Conservation (phyloP, 2,113 vertebrate species). For the Bungarus multicinctus region DNA sequence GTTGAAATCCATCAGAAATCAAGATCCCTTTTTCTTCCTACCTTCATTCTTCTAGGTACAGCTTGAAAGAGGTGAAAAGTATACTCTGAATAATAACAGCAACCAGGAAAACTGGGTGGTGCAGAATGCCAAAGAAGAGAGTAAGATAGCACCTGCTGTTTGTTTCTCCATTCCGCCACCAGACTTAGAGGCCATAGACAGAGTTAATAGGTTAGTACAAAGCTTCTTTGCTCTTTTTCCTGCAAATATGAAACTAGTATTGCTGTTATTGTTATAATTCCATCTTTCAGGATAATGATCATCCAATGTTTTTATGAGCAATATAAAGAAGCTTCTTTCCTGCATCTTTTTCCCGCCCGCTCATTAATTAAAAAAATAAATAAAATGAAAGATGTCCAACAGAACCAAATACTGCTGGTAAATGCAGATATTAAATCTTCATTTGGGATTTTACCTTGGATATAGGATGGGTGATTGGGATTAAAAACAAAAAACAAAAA, state of each 20-base stretch:
- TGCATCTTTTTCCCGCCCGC: not conserved
- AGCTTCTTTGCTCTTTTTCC: not conserved
- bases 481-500: not conserved
- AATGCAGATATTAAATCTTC: not conserved
- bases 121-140: constrained; percentile 63
- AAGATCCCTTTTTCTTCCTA: not conserved
- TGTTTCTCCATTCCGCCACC: constrained; percentile 89
- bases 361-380: not conserved
- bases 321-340: not conserved
- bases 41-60: constrained; percentile 68
- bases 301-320: not conserved
- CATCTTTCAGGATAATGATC: not conserved
- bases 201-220: constrained; percentile 76
- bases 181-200: constrained; percentile 78
- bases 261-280: not conserved
- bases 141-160: constrained; percentile 79
- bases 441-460: not conserved
- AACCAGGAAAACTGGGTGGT: constrained; percentile 83
- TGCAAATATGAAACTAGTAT: not conserved
- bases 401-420: not conserved
- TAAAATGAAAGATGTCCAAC: not conserved
- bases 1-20: not conserved
- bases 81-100: constrained; percentile 80
- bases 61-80: constrained; percentile 79
- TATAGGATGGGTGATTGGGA: not conserved